Conservation (phyloP, 1,140 invertebrate genomes). For the Pemphigus obesinymphae region DNA sequence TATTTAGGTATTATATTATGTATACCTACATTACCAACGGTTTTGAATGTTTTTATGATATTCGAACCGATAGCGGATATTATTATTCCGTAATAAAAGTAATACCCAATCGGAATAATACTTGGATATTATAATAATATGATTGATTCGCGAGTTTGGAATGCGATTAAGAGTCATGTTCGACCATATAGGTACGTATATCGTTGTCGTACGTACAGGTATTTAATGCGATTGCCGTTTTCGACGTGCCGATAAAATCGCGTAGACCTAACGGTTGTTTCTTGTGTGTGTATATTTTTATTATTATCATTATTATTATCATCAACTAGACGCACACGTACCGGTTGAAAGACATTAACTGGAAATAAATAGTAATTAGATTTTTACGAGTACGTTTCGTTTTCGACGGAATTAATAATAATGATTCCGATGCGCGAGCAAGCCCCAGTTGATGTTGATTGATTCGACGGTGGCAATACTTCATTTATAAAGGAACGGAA, state of each 20-base stretch:
- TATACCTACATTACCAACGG: no score
- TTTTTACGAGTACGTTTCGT: conserved; percentile 34
- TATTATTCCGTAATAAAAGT: no score
- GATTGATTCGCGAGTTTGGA: not conserved
- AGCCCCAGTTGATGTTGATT: conserved; percentile 35
- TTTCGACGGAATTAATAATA: conserved; percentile 40
- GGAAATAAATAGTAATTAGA: conserved; percentile 38
- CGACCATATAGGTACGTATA: not conserved
- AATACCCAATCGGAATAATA: no score
- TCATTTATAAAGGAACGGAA: no score
- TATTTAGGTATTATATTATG: no score
- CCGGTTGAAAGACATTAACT: conserved; percentile 20
- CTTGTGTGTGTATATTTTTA: not conserved
- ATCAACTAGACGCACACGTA: not conserved
- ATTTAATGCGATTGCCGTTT: not conserved
- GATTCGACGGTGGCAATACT: conserved; percentile 33
- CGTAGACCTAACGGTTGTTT: conserved; percentile 13
- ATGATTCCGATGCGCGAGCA: conserved; percentile 34
- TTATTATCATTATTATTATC: not conserved
- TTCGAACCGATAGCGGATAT: no score
- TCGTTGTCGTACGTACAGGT: no score
- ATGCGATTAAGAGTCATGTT: not conserved
- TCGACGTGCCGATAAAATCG: not conserved
- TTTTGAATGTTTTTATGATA: no score
- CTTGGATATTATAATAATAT: no score